These are phyloP conservation scores for Hemibagrus wyckioides DNA, from an alignment of 2,113 vertebrate species.

Conservation along the genomic window DNA sequence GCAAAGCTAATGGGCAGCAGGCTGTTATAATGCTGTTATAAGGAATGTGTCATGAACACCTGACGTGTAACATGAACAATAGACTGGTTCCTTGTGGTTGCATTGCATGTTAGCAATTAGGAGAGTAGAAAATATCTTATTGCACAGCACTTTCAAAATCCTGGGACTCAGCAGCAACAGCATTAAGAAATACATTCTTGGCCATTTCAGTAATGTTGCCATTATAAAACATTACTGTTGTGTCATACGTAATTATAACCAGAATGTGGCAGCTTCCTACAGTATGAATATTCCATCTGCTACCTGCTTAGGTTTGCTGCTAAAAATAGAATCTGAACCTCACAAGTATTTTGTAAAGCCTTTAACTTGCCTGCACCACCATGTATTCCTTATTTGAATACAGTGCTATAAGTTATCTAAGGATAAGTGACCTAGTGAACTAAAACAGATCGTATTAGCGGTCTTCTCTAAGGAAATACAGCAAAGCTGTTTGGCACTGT, in stretches of 20 bases:
- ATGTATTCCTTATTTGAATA: neutral
- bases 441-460: slow-evolving; percentile 33
- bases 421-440: slow-evolving; percentile 31
- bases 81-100: neutral
- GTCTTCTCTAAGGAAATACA: neutral
- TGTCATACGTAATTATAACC: neutral
- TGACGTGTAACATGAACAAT: neutral
- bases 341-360: neutral
- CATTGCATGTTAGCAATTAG: slow-evolving; percentile 8
- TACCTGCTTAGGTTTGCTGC: neutral
- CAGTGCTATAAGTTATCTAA: neutral
- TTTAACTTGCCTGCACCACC: neutral
- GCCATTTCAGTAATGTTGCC: neutral
- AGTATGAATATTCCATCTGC: neutral
- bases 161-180: neutral
- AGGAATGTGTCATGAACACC: neutral
- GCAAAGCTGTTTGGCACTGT: neutral
- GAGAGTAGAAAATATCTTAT: neutral
- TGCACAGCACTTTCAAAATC: neutral
- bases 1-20: neutral
- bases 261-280: neutral
- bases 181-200: neutral
- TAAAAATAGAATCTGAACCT: neutral
- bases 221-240: neutral
- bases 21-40: neutral